phyloP scores from a whole-genome alignment of 1,140 invertebrate genomes.

The Coptotermes formosanus region DNA sequence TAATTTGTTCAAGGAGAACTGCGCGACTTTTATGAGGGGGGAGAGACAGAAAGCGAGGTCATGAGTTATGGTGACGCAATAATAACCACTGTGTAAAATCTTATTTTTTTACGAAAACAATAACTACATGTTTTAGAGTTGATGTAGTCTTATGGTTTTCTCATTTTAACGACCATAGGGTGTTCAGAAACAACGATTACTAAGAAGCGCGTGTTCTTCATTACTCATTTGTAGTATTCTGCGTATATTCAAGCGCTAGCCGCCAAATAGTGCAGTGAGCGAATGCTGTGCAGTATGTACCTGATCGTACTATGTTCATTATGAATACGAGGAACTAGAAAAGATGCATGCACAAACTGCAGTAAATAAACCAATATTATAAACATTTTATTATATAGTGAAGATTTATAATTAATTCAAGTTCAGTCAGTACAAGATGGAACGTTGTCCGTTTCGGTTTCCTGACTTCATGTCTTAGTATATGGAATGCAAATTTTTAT shows the following conservation, averaged over 20 bases:
- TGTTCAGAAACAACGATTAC: background rate
- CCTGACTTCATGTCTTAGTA: background rate
- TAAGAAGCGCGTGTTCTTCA: background rate
- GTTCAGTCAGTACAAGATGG: background rate
- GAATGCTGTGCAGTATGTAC: background rate
- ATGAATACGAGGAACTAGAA: background rate
- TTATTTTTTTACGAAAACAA: conserved; percentile 19
- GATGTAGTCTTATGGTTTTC: background rate
- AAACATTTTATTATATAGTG: background rate
- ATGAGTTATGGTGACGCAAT: conserved; percentile 4
- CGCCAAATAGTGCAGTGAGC: background rate
- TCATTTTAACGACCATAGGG: background rate
- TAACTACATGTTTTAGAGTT: conserved; percentile 13
- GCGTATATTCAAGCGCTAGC: background rate
- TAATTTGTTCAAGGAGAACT: background rate
- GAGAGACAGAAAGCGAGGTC: background rate
- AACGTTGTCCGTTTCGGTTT: conserved; percentile 8
- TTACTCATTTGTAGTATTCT: background rate
- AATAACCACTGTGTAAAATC: conserved; percentile 16
- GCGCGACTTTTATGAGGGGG: conserved; percentile 1
- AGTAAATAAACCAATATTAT: background rate
- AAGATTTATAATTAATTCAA: background rate
- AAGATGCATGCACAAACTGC: conserved; percentile 8
- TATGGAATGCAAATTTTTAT: background rate
- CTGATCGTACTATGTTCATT: background rate